Evolutionary conservation across 2,888 invertebrate species (phyloP).

Genomic region (Myopa testacea): DNA sequence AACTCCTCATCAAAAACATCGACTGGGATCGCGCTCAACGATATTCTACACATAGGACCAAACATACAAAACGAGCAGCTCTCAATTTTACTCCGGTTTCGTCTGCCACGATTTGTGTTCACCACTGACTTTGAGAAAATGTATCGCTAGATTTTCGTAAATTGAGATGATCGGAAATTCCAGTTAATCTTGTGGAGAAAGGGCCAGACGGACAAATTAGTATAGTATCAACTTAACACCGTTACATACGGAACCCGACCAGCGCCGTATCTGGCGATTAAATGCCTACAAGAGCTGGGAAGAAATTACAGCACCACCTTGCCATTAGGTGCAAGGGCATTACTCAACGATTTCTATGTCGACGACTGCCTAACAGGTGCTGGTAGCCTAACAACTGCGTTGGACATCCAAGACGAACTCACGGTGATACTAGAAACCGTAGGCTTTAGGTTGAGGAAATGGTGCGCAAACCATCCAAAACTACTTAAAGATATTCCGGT

Average conservation of each 20-base stretch:
- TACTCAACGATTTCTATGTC: conserved; percentile 18
- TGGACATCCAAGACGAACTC: not conserved
- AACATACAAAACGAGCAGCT: too few species aligned
- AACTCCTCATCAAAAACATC: conserved; percentile 8
- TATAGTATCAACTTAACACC: not conserved
- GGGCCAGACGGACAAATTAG: not conserved
- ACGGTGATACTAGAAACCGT: not conserved
- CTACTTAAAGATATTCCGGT: too few species aligned
- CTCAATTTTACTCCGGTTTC: too few species aligned
- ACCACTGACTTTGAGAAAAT: not conserved
- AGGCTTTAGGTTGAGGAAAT: not conserved
- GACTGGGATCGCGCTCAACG: not conserved
- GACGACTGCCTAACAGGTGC: conserved; percentile 8
- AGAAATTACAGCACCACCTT: not conserved
- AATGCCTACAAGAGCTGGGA: not conserved
- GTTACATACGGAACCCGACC: conserved; percentile 6
- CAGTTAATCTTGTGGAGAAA: not conserved
- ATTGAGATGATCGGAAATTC: not conserved
- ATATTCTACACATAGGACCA: too few species aligned
- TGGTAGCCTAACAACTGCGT: not conserved
- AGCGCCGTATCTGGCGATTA: not conserved
- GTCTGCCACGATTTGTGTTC: not conserved
- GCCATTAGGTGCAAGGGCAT: not conserved
- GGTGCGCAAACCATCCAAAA: too few species aligned
- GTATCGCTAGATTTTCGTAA: not conserved